Conservation (phyloP, 2,888 invertebrate species). For the Amblyjoppa fuscipennis region DNA sequence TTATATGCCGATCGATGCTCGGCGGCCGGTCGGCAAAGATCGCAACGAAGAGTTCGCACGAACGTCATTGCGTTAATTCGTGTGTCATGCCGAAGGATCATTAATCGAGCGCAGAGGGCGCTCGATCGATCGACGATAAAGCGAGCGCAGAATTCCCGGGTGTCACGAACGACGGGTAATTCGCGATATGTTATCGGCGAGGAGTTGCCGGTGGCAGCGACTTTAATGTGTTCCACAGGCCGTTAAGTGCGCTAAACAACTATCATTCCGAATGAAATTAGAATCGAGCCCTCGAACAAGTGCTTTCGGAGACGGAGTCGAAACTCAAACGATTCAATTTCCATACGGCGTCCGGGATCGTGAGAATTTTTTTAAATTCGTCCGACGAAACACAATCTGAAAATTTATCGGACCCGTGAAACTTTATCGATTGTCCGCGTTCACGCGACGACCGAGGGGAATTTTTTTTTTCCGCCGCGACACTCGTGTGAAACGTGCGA, state of each 20-base stretch:
- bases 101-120: constrained; percentile 51
- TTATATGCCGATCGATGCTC: background rate
- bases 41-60: constrained; percentile 17
- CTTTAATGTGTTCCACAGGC: constrained; percentile 42
- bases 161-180: constrained; percentile 33
- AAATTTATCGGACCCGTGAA: background rate
- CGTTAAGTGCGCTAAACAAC: constrained; percentile 40
- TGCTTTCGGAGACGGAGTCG: constrained; percentile 10
- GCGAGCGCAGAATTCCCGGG: constrained; percentile 44
- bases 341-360: background rate
- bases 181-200: constrained; percentile 39
- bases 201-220: constrained; percentile 3
- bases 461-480: no score
- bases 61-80: constrained; percentile 14
- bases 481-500: background rate
- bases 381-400: background rate
- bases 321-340: constrained; percentile 35
- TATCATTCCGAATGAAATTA: constrained; percentile 52
- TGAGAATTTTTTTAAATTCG: background rate
- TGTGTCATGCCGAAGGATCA: constrained; percentile 57
- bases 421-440: background rate
- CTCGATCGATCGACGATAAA: constrained; percentile 62
- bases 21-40: background rate
- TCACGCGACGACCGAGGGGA: no score
- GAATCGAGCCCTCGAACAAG: constrained; percentile 41